These are phyloP conservation scores for Liopterus haemorrhoidalis DNA, from an alignment of 2,888 invertebrate genomes.

Conservation along the genomic window DNA sequence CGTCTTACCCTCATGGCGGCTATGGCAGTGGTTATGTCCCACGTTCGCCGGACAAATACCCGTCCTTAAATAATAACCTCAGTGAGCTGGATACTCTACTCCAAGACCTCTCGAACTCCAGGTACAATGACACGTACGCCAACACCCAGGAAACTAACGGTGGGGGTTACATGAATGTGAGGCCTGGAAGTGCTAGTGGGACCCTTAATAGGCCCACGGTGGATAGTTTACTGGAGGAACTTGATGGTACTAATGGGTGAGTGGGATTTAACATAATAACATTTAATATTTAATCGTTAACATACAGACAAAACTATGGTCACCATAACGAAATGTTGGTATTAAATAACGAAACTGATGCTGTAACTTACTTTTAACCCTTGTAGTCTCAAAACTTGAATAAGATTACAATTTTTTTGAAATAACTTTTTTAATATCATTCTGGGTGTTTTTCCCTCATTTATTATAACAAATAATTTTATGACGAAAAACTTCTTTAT, in stretches of 20 bases:
- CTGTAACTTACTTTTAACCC: too few species aligned
- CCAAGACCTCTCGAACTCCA: constrained; percentile 82
- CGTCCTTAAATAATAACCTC: constrained; percentile 65
- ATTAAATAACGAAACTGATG: too few species aligned
- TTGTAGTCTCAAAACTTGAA: too few species aligned
- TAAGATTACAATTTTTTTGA: too few species aligned
- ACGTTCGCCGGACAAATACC: constrained; percentile 43
- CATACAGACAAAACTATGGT: too few species aligned
- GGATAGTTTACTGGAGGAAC: constrained; percentile 83
- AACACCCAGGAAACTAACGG: constrained; percentile 40
- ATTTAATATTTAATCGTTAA: too few species aligned
- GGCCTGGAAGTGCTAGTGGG: constrained; percentile 43
- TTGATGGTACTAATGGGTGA: constrained; percentile 75
- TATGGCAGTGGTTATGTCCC: constrained; percentile 29
- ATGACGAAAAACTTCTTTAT: too few species aligned
- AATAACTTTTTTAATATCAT: too few species aligned
- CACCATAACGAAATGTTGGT: too few species aligned
- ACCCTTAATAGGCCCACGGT: constrained; percentile 66
- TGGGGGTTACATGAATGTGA: constrained; percentile 33
- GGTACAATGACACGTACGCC: constrained; percentile 52
- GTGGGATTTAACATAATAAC: constrained; percentile 31
- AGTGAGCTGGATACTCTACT: constrained; percentile 87
- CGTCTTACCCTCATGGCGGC: constrained; percentile 22
- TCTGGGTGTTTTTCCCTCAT: too few species aligned
- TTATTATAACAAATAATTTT: too few species aligned